A percentile compares a stretch with the other conserved stretches of the same genome.
phyloP scores from a whole-genome alignment of 2,797 vertebrate genomes.

The Benthosema pterotum region DNA sequence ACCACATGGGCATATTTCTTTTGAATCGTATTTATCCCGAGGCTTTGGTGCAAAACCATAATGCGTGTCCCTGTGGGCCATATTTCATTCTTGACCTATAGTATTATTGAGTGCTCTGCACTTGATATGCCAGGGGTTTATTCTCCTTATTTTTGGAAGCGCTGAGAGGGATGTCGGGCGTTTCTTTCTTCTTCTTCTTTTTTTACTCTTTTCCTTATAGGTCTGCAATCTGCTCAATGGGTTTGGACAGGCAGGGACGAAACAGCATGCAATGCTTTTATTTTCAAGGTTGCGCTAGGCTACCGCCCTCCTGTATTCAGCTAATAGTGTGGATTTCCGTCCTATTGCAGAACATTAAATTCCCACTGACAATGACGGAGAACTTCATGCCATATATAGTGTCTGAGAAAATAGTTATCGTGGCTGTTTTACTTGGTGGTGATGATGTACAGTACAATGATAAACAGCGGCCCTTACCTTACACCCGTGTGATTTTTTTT shows the following conservation, averaged over 20 bases:
- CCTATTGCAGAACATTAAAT: no score
- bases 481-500: no score
- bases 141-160: slow-evolving; percentile 41
- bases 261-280: slow-evolving; percentile 18
- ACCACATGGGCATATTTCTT: slow-evolving; percentile 20
- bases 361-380: no score
- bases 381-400: no score
- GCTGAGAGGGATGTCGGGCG: slow-evolving; percentile 10
- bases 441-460: no score
- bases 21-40: slow-evolving; percentile 57
- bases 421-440: no score
- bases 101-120: slow-evolving; percentile 40
- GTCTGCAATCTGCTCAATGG: slow-evolving; percentile 37
- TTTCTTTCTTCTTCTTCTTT: neutral
- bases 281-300: no score
- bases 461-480: no score
- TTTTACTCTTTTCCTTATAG: slow-evolving; percentile 51
- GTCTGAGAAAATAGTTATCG: neutral
- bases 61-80: slow-evolving; percentile 43
- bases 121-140: slow-evolving; percentile 42
- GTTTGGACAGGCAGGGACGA: slow-evolving; percentile 29
- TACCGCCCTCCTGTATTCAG: no score
- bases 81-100: slow-evolving; percentile 54
- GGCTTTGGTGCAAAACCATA: slow-evolving; percentile 53
- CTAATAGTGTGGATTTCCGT: no score